Evolutionary conservation across 2,888 invertebrate species (phyloP).

Genomic region (Hermaeophaga mercurialis): DNA sequence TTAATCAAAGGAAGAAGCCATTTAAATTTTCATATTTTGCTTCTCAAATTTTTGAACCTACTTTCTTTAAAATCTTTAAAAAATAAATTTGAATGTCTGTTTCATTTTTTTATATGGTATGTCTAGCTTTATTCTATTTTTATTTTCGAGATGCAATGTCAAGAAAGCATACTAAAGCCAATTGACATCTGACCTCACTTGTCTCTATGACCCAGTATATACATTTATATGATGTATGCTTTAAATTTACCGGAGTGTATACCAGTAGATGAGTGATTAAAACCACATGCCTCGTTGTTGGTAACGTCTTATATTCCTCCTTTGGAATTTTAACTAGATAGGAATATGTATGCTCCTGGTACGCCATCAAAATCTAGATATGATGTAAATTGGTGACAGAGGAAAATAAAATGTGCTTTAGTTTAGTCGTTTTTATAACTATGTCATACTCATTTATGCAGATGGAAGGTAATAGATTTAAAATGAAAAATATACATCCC

Average conservation of each 20-base stretch:
- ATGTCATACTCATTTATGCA: no score
- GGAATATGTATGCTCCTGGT: neutral
- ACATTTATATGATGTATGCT: conserved; percentile 6
- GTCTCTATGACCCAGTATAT: conserved; percentile 39
- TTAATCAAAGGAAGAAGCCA: no score
- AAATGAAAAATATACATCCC: no score
- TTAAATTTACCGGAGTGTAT: conserved; percentile 24
- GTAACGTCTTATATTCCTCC: conserved; percentile 8
- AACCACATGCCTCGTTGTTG: conserved; percentile 12
- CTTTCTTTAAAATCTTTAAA: no score
- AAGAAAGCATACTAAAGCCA: conserved; percentile 38
- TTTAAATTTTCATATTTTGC: no score
- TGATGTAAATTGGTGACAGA: neutral
- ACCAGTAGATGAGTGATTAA: conserved; percentile 15
- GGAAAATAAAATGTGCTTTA: neutral
- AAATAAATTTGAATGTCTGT: no score
- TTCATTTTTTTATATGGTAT: no score
- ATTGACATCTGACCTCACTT: conserved; percentile 41
- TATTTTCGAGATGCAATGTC: conserved; percentile 32
- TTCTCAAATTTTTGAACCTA: no score
- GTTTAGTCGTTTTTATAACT: no score
- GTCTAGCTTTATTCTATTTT: conserved; percentile 14
- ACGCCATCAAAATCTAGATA: neutral
- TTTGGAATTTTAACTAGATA: conserved; percentile 11
- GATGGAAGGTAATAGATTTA: no score